Evolutionary conservation across 2,113 vertebrate genomes (phyloP).

Genomic region (Ceyx melanurus): DNA sequence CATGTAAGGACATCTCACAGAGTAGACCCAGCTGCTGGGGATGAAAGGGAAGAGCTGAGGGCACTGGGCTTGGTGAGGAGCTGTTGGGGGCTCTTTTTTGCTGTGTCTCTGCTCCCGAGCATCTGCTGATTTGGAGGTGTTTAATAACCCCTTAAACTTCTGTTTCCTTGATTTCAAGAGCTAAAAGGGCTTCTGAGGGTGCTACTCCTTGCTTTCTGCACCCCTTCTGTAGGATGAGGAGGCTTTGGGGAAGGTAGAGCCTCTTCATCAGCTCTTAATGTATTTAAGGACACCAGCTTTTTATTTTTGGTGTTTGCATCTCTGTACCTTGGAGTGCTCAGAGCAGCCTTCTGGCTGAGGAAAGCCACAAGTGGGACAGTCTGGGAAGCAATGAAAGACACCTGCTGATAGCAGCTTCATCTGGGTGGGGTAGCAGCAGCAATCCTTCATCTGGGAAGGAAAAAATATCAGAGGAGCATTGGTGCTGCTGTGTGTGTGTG

Average conservation of each 20-base stretch:
- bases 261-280: not conserved
- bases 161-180: not conserved
- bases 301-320: not conserved
- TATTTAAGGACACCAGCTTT: not conserved
- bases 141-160: not conserved
- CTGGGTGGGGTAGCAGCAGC: not conserved
- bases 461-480: not conserved
- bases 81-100: not conserved
- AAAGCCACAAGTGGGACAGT: not conserved
- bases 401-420: not conserved
- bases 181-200: not conserved
- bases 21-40: not conserved
- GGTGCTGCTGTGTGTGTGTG: not conserved
- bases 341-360: not conserved
- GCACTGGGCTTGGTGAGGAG: rapidly evolving
- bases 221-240: not conserved
- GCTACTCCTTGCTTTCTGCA: not conserved
- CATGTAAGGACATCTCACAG: not conserved
- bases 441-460: not conserved
- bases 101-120: rapidly evolving
- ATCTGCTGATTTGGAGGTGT: not conserved
- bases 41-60: not conserved
- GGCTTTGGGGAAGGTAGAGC: not conserved
- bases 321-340: not conserved
- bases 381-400: not conserved